Evolutionary conservation across 2,113 vertebrate genomes (phyloP).

Genomic region (Pituophis catenifer): DNA sequence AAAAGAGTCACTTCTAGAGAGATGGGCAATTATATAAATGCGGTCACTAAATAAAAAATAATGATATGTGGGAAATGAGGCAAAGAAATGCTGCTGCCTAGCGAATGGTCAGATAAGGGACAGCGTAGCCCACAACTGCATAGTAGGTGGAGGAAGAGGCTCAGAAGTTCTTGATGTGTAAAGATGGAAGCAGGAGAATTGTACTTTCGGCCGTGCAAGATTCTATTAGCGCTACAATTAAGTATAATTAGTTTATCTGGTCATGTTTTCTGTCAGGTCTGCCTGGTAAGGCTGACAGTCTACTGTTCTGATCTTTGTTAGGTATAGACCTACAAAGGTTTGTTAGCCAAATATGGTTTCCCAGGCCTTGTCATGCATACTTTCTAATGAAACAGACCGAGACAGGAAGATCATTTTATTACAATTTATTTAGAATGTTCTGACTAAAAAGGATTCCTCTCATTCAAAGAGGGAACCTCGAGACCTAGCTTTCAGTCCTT

Average conservation of each 20-base stretch:
- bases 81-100: not conserved
- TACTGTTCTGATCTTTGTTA: not conserved
- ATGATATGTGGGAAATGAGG: not conserved
- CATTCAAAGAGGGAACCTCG: not conserved
- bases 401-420: not conserved
- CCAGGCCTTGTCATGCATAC: not conserved
- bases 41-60: not conserved
- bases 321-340: not conserved
- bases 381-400: not conserved
- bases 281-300: not conserved
- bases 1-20: not conserved
- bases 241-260: not conserved
- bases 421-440: not conserved
- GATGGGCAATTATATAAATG: not conserved
- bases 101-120: not conserved
- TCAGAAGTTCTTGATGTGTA: not conserved
- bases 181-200: not conserved
- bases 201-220: not conserved
- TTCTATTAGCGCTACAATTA: not conserved
- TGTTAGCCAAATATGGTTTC: not conserved
- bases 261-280: not conserved
- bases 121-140: not conserved
- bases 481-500: not conserved
- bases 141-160: not conserved
- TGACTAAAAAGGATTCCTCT: not conserved